phyloP scores from a whole-genome alignment of 2,797 vertebrate genomes.

The Periophthalmus magnuspinnatus region DNA sequence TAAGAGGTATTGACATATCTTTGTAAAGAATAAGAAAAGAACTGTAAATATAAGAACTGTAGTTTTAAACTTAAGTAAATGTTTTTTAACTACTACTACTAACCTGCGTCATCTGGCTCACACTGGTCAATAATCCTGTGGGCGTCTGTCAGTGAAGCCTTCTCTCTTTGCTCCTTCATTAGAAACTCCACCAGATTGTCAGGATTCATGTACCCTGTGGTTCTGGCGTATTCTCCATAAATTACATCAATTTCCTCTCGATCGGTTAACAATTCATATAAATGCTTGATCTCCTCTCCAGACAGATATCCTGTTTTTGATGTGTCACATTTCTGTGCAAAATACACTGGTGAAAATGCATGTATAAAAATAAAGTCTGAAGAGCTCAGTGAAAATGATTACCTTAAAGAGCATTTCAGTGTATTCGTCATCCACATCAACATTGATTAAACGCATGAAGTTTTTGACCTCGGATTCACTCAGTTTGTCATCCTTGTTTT shows the following conservation, averaged over 20 bases:
- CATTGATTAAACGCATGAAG: conserved; percentile 90
- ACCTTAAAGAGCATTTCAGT: conserved; percentile 89
- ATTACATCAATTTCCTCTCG: conserved; percentile 86
- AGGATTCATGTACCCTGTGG: conserved; percentile 77
- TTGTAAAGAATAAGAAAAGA: too few relatives aligned
- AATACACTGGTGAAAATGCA: neutral
- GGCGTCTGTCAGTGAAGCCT: conserved; percentile 72
- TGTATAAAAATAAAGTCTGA: neutral
- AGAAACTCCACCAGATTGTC: conserved; percentile 85
- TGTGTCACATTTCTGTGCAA: conserved; percentile 86
- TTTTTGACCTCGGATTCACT: conserved; percentile 86
- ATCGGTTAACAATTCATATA: conserved; percentile 89
- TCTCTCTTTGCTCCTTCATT: conserved; percentile 80
- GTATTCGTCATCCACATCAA: conserved; percentile 86
- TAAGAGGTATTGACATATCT: neutral
- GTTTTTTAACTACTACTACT: conserved; percentile 12
- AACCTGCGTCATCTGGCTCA: conserved; percentile 88
- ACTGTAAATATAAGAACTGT: too few relatives aligned
- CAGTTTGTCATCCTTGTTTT: conserved; percentile 91
- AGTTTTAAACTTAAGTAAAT: neutral
- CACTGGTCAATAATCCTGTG: conserved; percentile 85
- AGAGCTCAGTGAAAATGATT: conserved; percentile 23
- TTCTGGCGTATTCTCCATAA: conserved; percentile 77
- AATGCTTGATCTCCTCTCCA: conserved; percentile 86
- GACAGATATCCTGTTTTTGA: conserved; percentile 86